Conservation (phyloP, 2,888 invertebrate genomes). For the Agrypnus murinus region DNA sequence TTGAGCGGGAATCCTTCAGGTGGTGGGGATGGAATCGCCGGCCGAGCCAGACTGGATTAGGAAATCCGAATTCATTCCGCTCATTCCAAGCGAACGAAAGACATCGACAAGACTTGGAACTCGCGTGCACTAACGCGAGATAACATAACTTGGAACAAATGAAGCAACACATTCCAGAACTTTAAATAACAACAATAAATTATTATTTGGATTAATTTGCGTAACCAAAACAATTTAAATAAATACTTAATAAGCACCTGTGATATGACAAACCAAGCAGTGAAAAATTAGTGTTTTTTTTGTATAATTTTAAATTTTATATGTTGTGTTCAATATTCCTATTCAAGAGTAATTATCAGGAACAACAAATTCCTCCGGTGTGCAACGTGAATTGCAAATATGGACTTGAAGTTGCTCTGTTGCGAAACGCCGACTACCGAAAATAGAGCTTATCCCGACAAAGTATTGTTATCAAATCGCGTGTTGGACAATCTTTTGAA, state of each 20-base stretch:
- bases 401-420: conserved; percentile 66
- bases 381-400: conserved; percentile 51
- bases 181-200: conserved; percentile 2
- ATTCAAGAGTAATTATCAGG: conserved; percentile 25
- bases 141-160: conserved; percentile 36
- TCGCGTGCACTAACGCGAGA: conserved; percentile 40
- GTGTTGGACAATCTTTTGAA: conserved; percentile 88
- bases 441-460: conserved; percentile 76
- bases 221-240: conserved; percentile 26
- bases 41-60: conserved; percentile 44
- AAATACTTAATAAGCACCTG: conserved; percentile 45
- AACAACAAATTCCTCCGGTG: conserved; percentile 44
- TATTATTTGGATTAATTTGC: conserved; percentile 17
- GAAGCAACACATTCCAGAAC: conserved; percentile 42
- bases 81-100: conserved; percentile 39
- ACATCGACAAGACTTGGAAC: conserved; percentile 36
- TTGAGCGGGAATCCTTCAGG: conserved; percentile 50
- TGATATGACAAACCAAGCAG: conserved; percentile 49
- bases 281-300: conserved; percentile 45
- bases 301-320: background rate
- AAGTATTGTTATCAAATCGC: conserved; percentile 84
- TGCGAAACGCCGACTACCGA: conserved; percentile 66
- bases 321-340: conserved; percentile 44
- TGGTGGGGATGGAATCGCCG: conserved; percentile 49
- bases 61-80: conserved; percentile 48